These are phyloP conservation scores for Lethrus apterus DNA, from an alignment of 1,140 invertebrate genomes.

Conservation along the genomic window DNA sequence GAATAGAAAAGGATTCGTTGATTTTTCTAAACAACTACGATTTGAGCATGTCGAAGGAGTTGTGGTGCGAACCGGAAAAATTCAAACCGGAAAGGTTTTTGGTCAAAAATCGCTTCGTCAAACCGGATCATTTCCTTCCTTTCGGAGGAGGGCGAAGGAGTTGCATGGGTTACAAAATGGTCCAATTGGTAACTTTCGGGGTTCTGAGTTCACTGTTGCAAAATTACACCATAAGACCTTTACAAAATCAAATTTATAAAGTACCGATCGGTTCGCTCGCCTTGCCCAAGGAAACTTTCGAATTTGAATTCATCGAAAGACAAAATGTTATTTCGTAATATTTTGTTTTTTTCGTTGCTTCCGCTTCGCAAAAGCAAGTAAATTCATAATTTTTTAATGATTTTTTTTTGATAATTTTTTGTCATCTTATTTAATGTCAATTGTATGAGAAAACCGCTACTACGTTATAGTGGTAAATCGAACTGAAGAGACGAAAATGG, in stretches of 20 bases:
- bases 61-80: conserved; percentile 63
- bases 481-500: too few species aligned
- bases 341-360: too few species aligned
- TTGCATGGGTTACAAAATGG: conserved; percentile 81
- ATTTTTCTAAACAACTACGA: conserved; percentile 85
- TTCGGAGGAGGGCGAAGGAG: conserved; percentile 81
- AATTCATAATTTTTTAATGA: too few species aligned
- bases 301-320: conserved; percentile 36
- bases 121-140: conserved; percentile 66
- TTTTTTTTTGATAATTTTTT: too few species aligned
- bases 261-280: conserved; percentile 59
- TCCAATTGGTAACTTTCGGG: conserved; percentile 67
- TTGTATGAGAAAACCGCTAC: too few species aligned
- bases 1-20: conserved; percentile 68
- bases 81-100: conserved; percentile 72
- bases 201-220: conserved; percentile 65
- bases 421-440: too few species aligned
- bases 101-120: conserved; percentile 38
- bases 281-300: conserved; percentile 55
- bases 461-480: too few species aligned
- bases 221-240: conserved; percentile 57
- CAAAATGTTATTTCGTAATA: background rate
- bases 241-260: conserved; percentile 46
- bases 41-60: conserved; percentile 64
- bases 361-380: too few species aligned